Conservation (phyloP, 2,113 vertebrate genomes). For the Epinephelus fuscoguttatus region DNA sequence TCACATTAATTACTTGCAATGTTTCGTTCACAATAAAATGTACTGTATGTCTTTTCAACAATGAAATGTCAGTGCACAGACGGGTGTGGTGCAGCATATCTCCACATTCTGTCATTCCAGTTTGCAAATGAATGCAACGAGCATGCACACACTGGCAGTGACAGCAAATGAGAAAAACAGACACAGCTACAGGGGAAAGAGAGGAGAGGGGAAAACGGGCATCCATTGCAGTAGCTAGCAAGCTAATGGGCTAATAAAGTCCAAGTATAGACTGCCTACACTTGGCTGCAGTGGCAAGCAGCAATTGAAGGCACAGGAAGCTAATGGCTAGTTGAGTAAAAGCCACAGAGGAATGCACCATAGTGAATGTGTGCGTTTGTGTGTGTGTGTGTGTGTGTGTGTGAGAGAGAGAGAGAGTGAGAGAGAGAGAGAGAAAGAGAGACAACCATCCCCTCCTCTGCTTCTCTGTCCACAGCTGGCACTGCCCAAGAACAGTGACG, state of each 20-base stretch:
- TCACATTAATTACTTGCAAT: constrained; percentile 32
- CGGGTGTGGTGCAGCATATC: constrained; percentile 65
- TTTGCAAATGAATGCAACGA: constrained; percentile 51
- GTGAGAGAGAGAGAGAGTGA: neutral
- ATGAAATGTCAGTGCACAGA: constrained; percentile 40
- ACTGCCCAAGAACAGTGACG: constrained; percentile 54
- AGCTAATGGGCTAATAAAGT: constrained; percentile 81
- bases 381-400: neutral
- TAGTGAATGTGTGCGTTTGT: constrained; percentile 4
- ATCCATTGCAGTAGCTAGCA: constrained; percentile 41
- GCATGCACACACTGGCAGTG: neutral
- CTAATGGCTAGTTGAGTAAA: constrained; percentile 79
- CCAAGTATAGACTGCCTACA: constrained; percentile 73
- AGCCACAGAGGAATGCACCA: constrained; percentile 78
- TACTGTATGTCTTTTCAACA: constrained; percentile 27
- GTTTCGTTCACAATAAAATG: constrained; percentile 29
- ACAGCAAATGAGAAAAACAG: constrained; percentile 61
- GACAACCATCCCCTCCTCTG: constrained; percentile 39
- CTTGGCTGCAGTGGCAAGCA: constrained; percentile 58
- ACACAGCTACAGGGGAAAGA: constrained; percentile 29
- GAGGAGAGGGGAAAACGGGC: constrained; percentile 36
- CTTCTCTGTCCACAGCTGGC: constrained; percentile 40
- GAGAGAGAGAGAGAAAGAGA: constrained; percentile 7
- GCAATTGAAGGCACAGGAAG: constrained; percentile 69
- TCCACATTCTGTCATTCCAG: constrained; percentile 63